Base-by-base conservation (phyloP, 2,113 vertebrate species). In the Nerophis lumbriciformis region DNA sequence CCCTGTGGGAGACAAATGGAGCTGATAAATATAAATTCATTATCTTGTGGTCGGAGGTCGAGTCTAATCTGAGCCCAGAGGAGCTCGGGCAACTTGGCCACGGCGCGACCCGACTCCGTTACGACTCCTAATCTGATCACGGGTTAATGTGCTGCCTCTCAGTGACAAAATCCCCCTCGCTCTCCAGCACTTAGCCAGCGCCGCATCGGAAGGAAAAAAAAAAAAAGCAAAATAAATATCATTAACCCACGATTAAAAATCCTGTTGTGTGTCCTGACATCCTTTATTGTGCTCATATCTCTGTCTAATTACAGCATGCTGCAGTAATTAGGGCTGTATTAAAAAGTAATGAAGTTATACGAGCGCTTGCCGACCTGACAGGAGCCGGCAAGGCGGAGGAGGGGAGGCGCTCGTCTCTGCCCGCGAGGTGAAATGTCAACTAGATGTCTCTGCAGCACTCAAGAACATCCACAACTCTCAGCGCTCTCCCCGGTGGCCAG, bases 311-410 rank as follows among this genome's bases (percentile, higher is more conserved):
- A 85, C 81, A 83, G 76, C 83, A 83, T 68, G 79, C 83, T 57
- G 82, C 76, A 86, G 85, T 91, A 88, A 90, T 90, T 90, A 89
- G 65, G 54, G 80, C 83, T 80, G 82, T 89, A 90, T 89, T 90
- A 90, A 89, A 90, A 90, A 86, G 87, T 88, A 88, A 91, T 90
- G 88, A 88, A 89, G 85, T 88, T 88, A 85, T 90, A 90, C 68
- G 81, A 90, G 86, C 81, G 81, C 77, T 60, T 69, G 82, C 84
- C 71, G 53, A 69, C 63, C 73, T 73, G 82, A 83, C 75, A 77
- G 73, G 79, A 74, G 75, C 82, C 62, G 51, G 66, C 37, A 68
- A 51, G 64, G 69, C 16, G 66, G 10, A 16, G 35, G 45, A 72
- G 49, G 48, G 47, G 55, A n/a, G n/a, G 52, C 5, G 54, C 73